These are phyloP conservation scores for Aporophyla nigra DNA, from an alignment of 2,888 invertebrate species.

Conservation along the genomic window DNA sequence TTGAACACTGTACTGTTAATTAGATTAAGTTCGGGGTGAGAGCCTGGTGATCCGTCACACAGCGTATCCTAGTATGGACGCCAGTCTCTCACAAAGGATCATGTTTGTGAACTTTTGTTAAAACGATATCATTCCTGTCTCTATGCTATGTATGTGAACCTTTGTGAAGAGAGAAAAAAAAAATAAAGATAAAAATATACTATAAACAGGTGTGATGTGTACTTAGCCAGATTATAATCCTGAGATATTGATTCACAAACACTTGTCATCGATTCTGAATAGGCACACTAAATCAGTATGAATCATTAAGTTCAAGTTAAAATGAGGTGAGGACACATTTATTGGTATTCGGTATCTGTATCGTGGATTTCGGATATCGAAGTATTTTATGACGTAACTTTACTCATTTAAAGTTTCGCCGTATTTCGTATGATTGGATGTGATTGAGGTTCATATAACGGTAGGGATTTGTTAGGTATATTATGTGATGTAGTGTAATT, in stretches of 20 bases:
- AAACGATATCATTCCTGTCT: too few species aligned
- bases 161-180: too few species aligned
- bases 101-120: too few species aligned
- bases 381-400: conserved; percentile 54
- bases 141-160: too few species aligned
- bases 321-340: conserved; percentile 30
- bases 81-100: too few species aligned
- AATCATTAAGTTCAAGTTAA: conserved; percentile 36
- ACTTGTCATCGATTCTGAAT: background rate
- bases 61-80: too few species aligned
- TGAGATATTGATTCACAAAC: background rate
- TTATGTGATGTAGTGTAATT: background rate
- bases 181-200: too few species aligned
- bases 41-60: too few species aligned
- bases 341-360: conserved; percentile 36
- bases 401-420: conserved; percentile 51
- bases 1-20: too few species aligned
- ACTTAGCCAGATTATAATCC: background rate
- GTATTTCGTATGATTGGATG: conserved; percentile 38
- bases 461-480: conserved; percentile 10
- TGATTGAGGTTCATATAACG: conserved; percentile 42
- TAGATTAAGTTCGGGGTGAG: too few species aligned
- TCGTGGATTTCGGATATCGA: conserved; percentile 36
- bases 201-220: background rate
- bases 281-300: conserved; percentile 11